These are phyloP conservation scores for Eudasyphora cyanicolor DNA, from an alignment of 2,888 invertebrate genomes.

Conservation along the genomic window DNA sequence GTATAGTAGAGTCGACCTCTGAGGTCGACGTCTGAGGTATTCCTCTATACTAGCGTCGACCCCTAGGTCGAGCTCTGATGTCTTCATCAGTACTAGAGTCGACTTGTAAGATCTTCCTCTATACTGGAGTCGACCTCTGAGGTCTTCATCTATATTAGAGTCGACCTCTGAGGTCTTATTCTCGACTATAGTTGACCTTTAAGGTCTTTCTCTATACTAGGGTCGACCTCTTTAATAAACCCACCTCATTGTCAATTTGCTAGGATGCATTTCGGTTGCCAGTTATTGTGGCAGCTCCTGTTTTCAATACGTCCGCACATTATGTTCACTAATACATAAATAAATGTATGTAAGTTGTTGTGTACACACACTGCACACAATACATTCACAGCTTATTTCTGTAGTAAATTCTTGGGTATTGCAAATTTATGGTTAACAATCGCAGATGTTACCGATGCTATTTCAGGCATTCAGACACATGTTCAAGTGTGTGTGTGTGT, in stretches of 20 bases:
- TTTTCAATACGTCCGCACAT: not conserved
- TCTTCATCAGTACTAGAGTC: no score
- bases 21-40: no score
- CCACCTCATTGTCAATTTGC: not conserved
- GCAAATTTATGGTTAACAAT: constrained; percentile 64
- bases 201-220: no score
- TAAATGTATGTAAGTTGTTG: not conserved
- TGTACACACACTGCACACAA: constrained; percentile 17
- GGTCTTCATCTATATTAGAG: no score
- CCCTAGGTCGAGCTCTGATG: no score
- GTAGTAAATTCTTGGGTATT: constrained; percentile 63
- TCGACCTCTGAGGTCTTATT: no score
- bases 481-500: not conserved
- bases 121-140: no score
- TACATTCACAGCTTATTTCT: constrained; percentile 62
- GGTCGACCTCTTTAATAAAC: no score
- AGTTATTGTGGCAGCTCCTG: not conserved
- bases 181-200: no score
- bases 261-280: constrained; percentile 1
- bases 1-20: no score
- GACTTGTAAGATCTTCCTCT: no score
- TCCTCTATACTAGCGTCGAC: no score
- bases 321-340: not conserved
- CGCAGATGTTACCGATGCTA: constrained; percentile 60
- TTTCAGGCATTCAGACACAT: constrained; percentile 22